phyloP scores from a whole-genome alignment of 1,140 invertebrate species.

The Hypothenemus hampei region DNA sequence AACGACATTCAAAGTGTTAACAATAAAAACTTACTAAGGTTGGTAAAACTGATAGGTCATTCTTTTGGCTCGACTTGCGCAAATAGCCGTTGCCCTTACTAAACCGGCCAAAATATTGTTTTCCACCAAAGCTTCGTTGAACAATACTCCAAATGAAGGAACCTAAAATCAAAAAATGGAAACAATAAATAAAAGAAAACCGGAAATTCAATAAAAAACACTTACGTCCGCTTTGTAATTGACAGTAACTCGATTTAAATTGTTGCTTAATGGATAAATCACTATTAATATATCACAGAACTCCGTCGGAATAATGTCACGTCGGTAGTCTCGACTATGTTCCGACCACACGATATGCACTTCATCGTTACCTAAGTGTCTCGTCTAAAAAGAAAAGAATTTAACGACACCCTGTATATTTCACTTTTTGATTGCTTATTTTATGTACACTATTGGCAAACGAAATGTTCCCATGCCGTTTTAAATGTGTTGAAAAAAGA shows the following conservation, averaged over 20 bases:
- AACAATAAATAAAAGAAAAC: slow-evolving; percentile 1
- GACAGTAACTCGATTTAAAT: slow-evolving; percentile 77
- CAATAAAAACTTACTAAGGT: slow-evolving; percentile 72
- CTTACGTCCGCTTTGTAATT: slow-evolving; percentile 78
- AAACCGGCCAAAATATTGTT: slow-evolving; percentile 78
- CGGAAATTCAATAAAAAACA: slow-evolving; percentile 13
- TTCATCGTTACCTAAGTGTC: slow-evolving; percentile 97
- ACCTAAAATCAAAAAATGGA: slow-evolving; percentile 52
- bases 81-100: slow-evolving; percentile 86
- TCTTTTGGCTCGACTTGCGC: slow-evolving; percentile 86
- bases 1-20: not conserved
- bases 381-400: slow-evolving; percentile 59
- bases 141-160: slow-evolving; percentile 93
- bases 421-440: too few relatives aligned
- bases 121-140: slow-evolving; percentile 89
- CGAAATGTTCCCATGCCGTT: too few relatives aligned
- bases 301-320: slow-evolving; percentile 97
- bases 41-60: slow-evolving; percentile 84
- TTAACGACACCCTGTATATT: too few relatives aligned
- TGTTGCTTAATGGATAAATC: slow-evolving; percentile 86
- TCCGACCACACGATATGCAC: slow-evolving; percentile 99
- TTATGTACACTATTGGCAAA: too few relatives aligned
- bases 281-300: slow-evolving; percentile 98
- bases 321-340: slow-evolving; percentile 88
- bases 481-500: too few relatives aligned